Conservation (phyloP, 2,888 invertebrate species). For the Baronia brevicornis region DNA sequence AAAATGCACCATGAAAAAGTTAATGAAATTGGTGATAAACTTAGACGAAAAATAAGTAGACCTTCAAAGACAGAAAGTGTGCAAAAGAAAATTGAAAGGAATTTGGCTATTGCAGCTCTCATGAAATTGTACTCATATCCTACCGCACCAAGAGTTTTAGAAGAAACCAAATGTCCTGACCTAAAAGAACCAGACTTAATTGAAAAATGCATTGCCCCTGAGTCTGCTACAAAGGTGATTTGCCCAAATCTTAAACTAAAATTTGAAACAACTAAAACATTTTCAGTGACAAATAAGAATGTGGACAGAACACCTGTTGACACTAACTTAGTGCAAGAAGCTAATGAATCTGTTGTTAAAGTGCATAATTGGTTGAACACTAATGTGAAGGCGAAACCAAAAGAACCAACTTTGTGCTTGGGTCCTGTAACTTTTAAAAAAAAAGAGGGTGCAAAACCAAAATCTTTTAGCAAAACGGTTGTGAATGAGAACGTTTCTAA, state of each 20-base stretch:
- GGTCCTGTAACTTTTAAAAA: constrained; percentile 25
- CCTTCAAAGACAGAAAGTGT: constrained; percentile 27
- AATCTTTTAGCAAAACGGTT: constrained; percentile 5
- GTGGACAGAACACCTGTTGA: not conserved
- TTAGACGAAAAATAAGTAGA: constrained; percentile 36
- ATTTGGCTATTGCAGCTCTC: constrained; percentile 45
- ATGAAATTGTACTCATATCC: constrained; percentile 34
- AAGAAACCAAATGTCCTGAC: constrained; percentile 23
- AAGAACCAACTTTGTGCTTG: constrained; percentile 11
- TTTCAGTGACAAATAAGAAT: not conserved
- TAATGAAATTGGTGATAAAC: constrained; percentile 23
- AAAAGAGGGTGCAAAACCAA: constrained; percentile 15
- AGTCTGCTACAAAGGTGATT: not conserved
- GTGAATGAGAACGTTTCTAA: not conserved
- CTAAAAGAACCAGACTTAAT: constrained; percentile 41
- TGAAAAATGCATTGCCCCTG: constrained; percentile 13
- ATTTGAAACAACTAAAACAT: not conserved
- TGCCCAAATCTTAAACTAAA: not conserved
- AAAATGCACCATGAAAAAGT: constrained; percentile 14
- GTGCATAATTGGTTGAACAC: constrained; percentile 25
- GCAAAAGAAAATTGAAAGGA: constrained; percentile 33
- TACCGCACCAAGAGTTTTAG: constrained; percentile 6
- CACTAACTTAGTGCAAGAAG: constrained; percentile 10
- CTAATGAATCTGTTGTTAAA: constrained; percentile 22
- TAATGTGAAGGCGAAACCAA: constrained; percentile 9